phyloP scores from a whole-genome alignment of 2,113 vertebrate genomes.

The Ammospiza caudacuta region DNA sequence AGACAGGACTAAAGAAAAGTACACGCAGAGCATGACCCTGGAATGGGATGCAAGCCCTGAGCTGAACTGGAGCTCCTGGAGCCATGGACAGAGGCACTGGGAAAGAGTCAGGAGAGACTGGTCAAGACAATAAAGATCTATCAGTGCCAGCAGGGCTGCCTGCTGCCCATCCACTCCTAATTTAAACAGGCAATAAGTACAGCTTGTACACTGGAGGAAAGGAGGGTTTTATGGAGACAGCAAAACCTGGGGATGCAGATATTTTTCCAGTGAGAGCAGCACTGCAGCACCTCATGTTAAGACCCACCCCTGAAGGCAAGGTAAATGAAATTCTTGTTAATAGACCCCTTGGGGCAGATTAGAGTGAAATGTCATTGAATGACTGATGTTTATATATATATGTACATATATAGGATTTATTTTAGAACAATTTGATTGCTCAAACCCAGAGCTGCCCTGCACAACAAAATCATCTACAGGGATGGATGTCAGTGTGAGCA shows the following conservation, averaged over 20 bases:
- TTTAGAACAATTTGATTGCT: neutral
- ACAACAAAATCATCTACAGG: neutral
- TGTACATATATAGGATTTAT: neutral
- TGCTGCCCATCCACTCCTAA: neutral
- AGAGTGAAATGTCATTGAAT: neutral
- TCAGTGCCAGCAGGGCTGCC: neutral
- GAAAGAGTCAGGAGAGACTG: neutral
- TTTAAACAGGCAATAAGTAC: neutral
- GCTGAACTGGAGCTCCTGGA: neutral
- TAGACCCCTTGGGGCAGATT: neutral
- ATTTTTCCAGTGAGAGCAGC: neutral
- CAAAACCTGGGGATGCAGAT: neutral
- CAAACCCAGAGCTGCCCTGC: neutral
- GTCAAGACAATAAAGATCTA: neutral
- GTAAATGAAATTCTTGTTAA: neutral
- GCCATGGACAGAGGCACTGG: neutral
- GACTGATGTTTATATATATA: neutral
- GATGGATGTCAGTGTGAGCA: neutral
- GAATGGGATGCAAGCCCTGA: neutral
- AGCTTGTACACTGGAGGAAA: neutral
- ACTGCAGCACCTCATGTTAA: neutral
- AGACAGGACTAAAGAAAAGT: neutral
- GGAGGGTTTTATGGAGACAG: neutral
- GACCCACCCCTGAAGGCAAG: neutral
- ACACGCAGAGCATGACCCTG: neutral